Evolutionary conservation across 2,113 vertebrate genomes (phyloP).

Genomic region (Tychaedon coryphoeus): DNA sequence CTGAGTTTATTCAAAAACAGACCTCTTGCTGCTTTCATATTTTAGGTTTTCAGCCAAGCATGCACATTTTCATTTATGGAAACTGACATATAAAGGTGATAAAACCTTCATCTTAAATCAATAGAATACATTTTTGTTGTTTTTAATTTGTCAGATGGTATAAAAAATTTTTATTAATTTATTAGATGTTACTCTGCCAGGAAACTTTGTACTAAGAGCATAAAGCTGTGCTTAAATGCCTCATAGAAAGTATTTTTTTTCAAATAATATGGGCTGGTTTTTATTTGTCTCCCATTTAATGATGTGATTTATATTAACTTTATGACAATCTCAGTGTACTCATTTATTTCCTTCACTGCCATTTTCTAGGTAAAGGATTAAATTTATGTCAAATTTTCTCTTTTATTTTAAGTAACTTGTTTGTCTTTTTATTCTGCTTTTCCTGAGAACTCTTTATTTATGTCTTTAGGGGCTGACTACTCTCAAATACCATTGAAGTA

Average conservation of each 20-base stretch:
- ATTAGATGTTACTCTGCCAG: background rate
- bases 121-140: background rate
- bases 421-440: background rate
- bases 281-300: background rate
- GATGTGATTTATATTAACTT: background rate
- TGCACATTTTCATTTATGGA: background rate
- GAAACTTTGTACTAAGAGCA: background rate
- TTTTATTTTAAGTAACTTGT: background rate
- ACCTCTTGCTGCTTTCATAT: background rate
- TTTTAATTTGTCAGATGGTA: background rate
- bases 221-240: background rate
- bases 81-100: background rate
- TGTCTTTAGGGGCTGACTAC: background rate
- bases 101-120: background rate
- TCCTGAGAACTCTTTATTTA: background rate
- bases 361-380: background rate
- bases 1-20: background rate
- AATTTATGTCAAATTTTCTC: background rate
- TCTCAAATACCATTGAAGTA: background rate
- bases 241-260: background rate
- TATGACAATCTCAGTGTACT: background rate
- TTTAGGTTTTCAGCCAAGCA: background rate
- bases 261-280: background rate
- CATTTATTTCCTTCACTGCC: background rate
- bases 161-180: background rate